Base-by-base conservation (phyloP, 2,888 invertebrate genomes). In the Fragum whitleyi region DNA sequence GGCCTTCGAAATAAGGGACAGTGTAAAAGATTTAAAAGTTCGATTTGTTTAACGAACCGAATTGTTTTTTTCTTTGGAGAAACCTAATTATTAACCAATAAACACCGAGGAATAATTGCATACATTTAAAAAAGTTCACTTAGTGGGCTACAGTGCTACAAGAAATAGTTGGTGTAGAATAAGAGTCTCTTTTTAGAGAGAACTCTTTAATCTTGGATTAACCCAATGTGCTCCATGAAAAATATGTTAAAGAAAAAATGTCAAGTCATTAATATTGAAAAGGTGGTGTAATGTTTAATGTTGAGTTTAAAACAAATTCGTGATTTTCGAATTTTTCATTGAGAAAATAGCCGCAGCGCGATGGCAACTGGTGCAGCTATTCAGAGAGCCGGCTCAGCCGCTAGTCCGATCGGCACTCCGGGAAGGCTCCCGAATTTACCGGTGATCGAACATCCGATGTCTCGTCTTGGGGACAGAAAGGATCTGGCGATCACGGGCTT, bases 381-480 rank as follows among this genome's bases (percentile, higher is more conserved):
- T 0, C 80, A 81, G 16, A 79, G 86, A 47, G 59, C 80, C 11
- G 74, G 78, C 14, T 75, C 81, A 0, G 74, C 80, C 23, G 71
- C 82, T 7, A 77, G 81, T 26, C 75, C 80, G 6, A 73, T 81
- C n/a, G 78, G 71, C 3, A 73, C 74, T 9, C 81, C 82, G n/a
- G 85, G 77, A 9, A 55, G 83, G 28, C 77, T 79, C 21, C 83
- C 86, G 32, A 88, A 86, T 59, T 74, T 89, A 6, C 89, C 88
- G 2, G 85, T 88, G 23, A 86, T 89, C 57, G 84, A 87, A 47
- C 89, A 89, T 61, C 89, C 89, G 2, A 87, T 88, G 87, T 80
- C 88, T 29, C 70, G 85, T 26, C 36, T 88, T 14, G 87, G 87
- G 36, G 77, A 87, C 74, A 69, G 77, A 29, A 81, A 77, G 39